These are phyloP conservation scores for Eristalis arbustorum DNA, from an alignment of 2,888 invertebrate species.

Conservation along the genomic window DNA sequence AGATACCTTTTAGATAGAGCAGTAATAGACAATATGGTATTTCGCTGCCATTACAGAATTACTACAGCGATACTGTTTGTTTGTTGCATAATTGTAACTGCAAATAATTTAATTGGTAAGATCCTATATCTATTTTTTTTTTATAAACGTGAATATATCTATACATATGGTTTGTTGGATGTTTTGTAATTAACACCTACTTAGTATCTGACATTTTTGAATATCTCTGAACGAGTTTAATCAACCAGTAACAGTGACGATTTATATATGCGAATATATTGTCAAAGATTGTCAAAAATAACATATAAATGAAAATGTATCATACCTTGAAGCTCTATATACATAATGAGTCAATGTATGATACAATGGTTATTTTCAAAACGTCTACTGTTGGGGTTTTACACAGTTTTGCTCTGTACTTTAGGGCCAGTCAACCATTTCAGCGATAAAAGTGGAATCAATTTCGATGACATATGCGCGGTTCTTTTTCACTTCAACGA, in stretches of 20 bases:
- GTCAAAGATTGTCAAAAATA: neutral
- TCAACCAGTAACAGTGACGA: too few species aligned
- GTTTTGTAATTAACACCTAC: neutral
- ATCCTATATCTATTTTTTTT: slow-evolving; percentile 73
- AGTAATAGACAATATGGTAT: slow-evolving; percentile 93
- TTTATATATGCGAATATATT: neutral
- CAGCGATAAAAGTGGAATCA: too few species aligned
- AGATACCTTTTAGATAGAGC: slow-evolving; percentile 94
- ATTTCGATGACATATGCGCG: too few species aligned
- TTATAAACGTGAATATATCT: neutral
- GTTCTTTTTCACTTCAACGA: too few species aligned
- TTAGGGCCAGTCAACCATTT: too few species aligned
- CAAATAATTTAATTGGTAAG: slow-evolving; percentile 94
- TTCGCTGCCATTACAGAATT: slow-evolving; percentile 93
- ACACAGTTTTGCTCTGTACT: too few species aligned
- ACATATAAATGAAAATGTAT: too few species aligned
- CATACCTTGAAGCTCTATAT: too few species aligned
- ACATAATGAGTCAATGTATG: too few species aligned
- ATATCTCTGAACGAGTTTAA: too few species aligned
- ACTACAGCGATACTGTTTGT: slow-evolving; percentile 92
- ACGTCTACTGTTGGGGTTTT: too few species aligned
- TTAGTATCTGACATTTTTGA: neutral
- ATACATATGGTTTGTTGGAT: neutral
- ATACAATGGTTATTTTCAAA: too few species aligned
- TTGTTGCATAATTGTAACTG: slow-evolving; percentile 92